Percentiles rank a stretch among this genome's conserved stretches.
phyloP scores from a whole-genome alignment of 2,113 vertebrate genomes.

The Corythaeola cristata region DNA sequence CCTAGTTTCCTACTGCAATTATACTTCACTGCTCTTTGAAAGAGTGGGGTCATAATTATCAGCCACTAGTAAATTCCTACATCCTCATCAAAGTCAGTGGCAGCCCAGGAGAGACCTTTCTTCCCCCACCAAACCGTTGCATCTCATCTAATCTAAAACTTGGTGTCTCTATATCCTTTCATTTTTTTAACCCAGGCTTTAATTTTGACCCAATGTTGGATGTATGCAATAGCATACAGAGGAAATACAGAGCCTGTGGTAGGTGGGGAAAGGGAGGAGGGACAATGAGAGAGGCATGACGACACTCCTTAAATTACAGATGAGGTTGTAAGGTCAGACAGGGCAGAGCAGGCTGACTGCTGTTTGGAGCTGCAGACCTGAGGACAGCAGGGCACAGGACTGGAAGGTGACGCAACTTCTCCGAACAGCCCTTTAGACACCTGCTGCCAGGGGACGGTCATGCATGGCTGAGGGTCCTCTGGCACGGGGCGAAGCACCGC shows the following conservation, averaged over 20 bases:
- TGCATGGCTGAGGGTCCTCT: accelerated
- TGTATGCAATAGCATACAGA: background rate
- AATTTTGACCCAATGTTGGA: background rate
- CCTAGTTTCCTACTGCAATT: background rate
- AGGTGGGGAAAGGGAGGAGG: background rate
- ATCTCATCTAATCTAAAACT: background rate
- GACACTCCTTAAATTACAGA: background rate
- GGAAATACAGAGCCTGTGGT: background rate
- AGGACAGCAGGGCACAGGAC: background rate
- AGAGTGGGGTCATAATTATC: background rate
- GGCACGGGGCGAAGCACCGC: accelerated
- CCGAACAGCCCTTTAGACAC: background rate
- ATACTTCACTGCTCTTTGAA: background rate
- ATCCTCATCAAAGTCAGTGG: background rate
- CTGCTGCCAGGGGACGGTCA: too few species aligned
- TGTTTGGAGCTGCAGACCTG: background rate
- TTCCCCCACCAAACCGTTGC: background rate
- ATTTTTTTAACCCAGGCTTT: background rate
- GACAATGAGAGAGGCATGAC: background rate
- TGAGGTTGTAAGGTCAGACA: background rate
- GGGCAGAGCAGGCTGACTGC: background rate
- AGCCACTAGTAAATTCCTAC: background rate
- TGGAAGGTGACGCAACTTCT: background rate
- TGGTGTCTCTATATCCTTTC: background rate
- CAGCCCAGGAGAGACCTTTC: background rate